These are phyloP conservation scores for Pluvialis apricaria DNA, from an alignment of 2,113 vertebrate species.

Conservation along the genomic window DNA sequence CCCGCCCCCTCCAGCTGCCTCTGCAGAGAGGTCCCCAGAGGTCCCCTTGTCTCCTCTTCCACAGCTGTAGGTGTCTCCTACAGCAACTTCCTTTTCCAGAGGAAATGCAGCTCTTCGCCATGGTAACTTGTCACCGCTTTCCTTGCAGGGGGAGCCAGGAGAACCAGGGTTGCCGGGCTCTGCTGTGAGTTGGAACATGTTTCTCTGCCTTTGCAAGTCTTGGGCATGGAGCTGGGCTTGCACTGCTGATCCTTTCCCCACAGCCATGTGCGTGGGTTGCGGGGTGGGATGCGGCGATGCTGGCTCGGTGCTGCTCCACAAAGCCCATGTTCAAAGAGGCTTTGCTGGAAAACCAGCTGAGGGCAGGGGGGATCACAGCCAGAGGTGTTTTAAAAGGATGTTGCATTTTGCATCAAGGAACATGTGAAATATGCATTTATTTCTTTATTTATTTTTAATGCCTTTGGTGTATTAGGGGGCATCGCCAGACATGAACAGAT, in stretches of 20 bases:
- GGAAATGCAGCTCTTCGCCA: neutral
- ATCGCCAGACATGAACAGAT: neutral
- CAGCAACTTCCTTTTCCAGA: neutral
- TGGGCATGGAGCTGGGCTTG: accelerated
- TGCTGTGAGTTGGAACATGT: slow-evolving; percentile 64
- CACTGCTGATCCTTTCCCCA: neutral
- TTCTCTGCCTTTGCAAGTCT: neutral
- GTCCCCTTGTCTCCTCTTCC: neutral
- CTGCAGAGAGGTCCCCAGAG: neutral
- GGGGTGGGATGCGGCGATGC: accelerated
- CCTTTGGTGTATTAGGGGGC: neutral
- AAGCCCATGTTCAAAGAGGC: accelerated
- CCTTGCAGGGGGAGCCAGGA: slow-evolving; percentile 82
- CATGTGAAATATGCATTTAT: neutral
- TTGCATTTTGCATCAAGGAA: neutral
- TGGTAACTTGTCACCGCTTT: neutral
- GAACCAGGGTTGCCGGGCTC: slow-evolving; percentile 79
- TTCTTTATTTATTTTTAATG: neutral
- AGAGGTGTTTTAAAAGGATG: neutral
- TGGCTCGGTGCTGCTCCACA: neutral
- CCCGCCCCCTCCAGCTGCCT: neutral
- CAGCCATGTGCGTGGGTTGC: neutral
- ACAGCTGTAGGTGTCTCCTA: neutral
- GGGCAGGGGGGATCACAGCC: neutral
- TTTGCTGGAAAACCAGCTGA: neutral